phyloP scores from a whole-genome alignment of 2,113 vertebrate genomes.

The Platysternon megacephalum region DNA sequence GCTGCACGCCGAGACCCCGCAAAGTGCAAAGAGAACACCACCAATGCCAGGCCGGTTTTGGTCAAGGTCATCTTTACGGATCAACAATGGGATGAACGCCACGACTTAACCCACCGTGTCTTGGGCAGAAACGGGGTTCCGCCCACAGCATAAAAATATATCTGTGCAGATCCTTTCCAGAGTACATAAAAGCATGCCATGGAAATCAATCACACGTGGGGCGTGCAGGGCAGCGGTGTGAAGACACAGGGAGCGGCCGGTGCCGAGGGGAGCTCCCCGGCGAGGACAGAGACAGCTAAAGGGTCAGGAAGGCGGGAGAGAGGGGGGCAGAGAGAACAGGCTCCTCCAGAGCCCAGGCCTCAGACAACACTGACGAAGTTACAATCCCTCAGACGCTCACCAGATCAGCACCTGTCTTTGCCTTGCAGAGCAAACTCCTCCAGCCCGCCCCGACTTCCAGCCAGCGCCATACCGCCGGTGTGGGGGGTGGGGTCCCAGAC shows the following conservation, averaged over 20 bases:
- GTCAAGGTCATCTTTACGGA: conserved; percentile 50
- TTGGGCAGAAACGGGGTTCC: background rate
- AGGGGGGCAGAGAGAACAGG: background rate
- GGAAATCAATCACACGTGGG: background rate
- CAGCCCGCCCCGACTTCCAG: background rate
- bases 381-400: background rate
- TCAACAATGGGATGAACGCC: background rate
- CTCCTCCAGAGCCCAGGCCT: background rate
- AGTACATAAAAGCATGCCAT: background rate
- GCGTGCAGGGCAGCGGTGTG: background rate
- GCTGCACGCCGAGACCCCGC: too few species aligned
- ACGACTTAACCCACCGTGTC: conserved; percentile 27
- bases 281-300: background rate
- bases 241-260: background rate
- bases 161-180: background rate
- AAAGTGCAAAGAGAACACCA: background rate
- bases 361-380: background rate
- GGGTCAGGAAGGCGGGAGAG: background rate
- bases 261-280: too few species aligned
- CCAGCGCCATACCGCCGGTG: too few species aligned
- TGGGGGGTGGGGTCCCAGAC: background rate
- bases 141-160: conserved; percentile 8
- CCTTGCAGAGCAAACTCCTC: background rate
- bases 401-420: background rate
- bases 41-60: background rate